Base-by-base conservation (phyloP, 2,113 vertebrate species). In the Megaceryle maxima region DNA sequence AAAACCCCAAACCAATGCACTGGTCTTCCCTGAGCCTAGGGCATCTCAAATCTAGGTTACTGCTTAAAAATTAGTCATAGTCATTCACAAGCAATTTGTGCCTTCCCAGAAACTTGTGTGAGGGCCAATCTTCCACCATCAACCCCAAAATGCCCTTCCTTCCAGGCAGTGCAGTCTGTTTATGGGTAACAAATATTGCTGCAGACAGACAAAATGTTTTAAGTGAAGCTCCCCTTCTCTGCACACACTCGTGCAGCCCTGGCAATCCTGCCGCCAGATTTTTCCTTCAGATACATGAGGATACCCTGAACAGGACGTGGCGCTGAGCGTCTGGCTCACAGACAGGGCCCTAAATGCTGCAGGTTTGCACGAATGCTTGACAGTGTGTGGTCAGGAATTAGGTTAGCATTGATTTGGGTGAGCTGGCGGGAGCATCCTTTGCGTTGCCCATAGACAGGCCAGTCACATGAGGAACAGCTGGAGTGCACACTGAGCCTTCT, bases 401-500 rank as follows among this genome's bases (percentile, higher is more conserved):
- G 94, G 96, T 85, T 92, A 91, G 62, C 83, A 59, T 75, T 72
- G 94, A 95, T 51, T 69, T 26, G 66, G 88, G 70, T 1, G 20
- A 87, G 91, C 92, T 70, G 93, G 82, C 22, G 1, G 92, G 87
- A 94, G 89, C 87, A 90, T 95, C 92, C 69, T 85, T 83, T 67
- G 91, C 90, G 85, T 80, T 87, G 19, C 56, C 90, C 92, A 11
- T 19, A 84, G 90, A 88, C 86, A 92, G 92, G 73, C 89, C 4
- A 11, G 84, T 97, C 96, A 94, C 86, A 94, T 95, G 95, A 96
- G 89, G 87, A 94, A 96, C 94, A 95, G 96, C 96, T 97, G 95
- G 94, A 96, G 92, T 13, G 48, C 83, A 50, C 81, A 95, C 88
- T 97, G 92, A 95, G 94, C 92, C 92, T 88, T 90, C 95, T 96